These are phyloP conservation scores for Ptychoptera contaminata DNA, from an alignment of 2,888 invertebrate genomes.

Conservation along the genomic window DNA sequence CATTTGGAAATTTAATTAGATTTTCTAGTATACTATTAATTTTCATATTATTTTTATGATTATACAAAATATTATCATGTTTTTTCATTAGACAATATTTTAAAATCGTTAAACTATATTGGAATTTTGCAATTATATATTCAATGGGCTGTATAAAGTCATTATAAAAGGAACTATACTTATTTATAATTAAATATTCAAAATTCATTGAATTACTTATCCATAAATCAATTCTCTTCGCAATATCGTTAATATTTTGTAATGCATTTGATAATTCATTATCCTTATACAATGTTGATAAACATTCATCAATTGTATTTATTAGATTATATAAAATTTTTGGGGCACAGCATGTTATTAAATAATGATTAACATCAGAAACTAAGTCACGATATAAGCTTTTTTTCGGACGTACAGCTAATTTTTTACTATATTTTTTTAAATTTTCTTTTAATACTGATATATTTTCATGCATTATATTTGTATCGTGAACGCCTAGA, in stretches of 20 bases:
- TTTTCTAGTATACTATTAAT: constrained; percentile 18
- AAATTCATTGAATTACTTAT: constrained; percentile 25
- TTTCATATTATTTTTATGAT: constrained; percentile 15
- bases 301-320: constrained; percentile 8
- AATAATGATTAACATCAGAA: constrained; percentile 24
- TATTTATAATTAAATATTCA: constrained; percentile 27
- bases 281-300: constrained; percentile 1
- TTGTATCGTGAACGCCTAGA: constrained; percentile 22
- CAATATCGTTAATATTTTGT: constrained; percentile 15
- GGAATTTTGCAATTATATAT: constrained; percentile 48
- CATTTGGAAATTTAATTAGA: constrained; percentile 22
- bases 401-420: constrained; percentile 24
- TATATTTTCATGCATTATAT: constrained; percentile 15
- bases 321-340: constrained; percentile 17
- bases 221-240: constrained; percentile 25
- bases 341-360: constrained; percentile 25
- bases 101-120: constrained; percentile 43
- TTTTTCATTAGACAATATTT: constrained; percentile 36
- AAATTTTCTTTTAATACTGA: constrained; percentile 14
- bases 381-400: constrained; percentile 23
- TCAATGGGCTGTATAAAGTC: constrained; percentile 63
- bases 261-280: background rate
- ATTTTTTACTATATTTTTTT: constrained; percentile 20
- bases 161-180: constrained; percentile 51
- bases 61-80: constrained; percentile 8